Base-by-base conservation (phyloP, 2,888 invertebrate species). In the Polyommatus icarus region DNA sequence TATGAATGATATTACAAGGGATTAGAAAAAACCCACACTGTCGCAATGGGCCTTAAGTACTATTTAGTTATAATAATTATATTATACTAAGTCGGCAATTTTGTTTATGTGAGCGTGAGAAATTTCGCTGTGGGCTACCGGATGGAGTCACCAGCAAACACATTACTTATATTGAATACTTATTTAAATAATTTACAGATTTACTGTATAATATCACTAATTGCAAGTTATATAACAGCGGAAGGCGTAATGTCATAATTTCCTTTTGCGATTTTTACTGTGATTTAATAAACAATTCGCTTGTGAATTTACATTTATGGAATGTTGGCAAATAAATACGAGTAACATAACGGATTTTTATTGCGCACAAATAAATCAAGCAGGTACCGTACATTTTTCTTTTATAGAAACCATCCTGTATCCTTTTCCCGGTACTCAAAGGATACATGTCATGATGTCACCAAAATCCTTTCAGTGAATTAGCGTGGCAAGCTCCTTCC, bases 191-290 rank as follows among this genome's bases (percentile, higher is more conserved):
- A 61, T 61, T 24, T 5, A 20, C 61, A 61, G 12, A 61, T 61
- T 61, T 12, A 61, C 12, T 61, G 18, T 18, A 61, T 24, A 61
- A 24, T 24, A 61, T 61, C 10, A 1, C 24, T 10, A 24, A 24
- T 61, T 20, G 15, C 20, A 61, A 10, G 24, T 61, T 61, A 61
- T 61, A 24, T 61, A 61, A 61, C 24, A 61, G 61, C 24, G 61
- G 24, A 61, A 24, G 61, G 61, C 61, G 4, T 12, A 61, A 20
- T 24, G 61, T 61, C 61, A 61, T 61, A 61, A 61, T 61, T 61
- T 61, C 61, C 61, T 61, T 61, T 61, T 61, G 59, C 59, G n/a
- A 59, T n/a, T 57, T 50, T 57, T 59, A n/a, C 57, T 57, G 61
- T 61, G 61, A 61, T 61, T 61, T 61, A 61, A 61, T 61, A 12